These are phyloP conservation scores for Macrobrachium rosenbergii DNA, from an alignment of 1,140 invertebrate species.

Conservation along the genomic window DNA sequence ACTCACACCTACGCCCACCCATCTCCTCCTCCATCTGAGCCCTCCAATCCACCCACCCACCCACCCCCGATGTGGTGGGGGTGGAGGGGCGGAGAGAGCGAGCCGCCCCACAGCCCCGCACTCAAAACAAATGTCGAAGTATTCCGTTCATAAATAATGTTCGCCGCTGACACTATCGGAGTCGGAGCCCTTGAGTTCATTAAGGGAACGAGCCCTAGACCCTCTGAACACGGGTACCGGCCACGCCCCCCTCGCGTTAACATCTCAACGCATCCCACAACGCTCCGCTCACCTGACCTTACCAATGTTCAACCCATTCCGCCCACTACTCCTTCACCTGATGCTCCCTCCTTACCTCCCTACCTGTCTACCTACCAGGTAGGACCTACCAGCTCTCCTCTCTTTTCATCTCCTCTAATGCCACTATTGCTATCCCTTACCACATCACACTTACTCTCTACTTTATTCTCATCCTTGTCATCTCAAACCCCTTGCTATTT, in stretches of 20 bases:
- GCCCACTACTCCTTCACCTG: neutral
- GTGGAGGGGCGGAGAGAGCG: neutral
- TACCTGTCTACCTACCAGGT: neutral
- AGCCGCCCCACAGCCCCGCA: neutral
- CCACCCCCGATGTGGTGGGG: neutral
- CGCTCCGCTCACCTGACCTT: slow-evolving; percentile 20
- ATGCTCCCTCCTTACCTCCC: neutral
- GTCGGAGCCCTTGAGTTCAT: slow-evolving; percentile 49
- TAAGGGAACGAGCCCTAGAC: slow-evolving; percentile 27
- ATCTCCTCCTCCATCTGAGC: neutral
- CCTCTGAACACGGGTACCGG: slow-evolving; percentile 31
- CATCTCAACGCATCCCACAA: slow-evolving; percentile 13
- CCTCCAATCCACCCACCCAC: neutral
- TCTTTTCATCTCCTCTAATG: neutral
- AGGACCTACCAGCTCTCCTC: neutral
- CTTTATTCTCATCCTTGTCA: neutral
- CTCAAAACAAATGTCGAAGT: slow-evolving; percentile 23
- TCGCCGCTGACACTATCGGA: slow-evolving; percentile 29
- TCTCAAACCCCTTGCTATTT: neutral
- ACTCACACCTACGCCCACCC: neutral
- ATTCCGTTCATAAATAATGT: slow-evolving; percentile 42
- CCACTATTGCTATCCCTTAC: neutral
- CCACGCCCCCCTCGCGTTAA: slow-evolving; percentile 42
- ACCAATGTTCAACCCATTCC: neutral
- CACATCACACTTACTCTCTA: neutral